Conservation (phyloP, 2,113 vertebrate species). For the Saguinus imperator region DNA sequence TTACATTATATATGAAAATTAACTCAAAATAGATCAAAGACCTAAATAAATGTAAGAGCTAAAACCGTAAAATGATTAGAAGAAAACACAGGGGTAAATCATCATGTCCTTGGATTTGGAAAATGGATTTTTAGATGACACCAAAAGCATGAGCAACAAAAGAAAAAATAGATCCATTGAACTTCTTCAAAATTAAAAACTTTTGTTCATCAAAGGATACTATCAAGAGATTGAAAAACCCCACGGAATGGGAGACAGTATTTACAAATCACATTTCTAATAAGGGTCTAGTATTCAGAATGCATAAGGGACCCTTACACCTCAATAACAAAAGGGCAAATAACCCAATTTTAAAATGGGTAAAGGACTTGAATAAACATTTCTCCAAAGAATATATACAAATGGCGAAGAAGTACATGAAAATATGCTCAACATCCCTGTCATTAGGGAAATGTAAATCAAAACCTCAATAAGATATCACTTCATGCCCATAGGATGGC, state of each 20-base stretch:
- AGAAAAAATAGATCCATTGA: neutral
- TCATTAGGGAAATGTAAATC: neutral
- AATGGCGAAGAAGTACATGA: neutral
- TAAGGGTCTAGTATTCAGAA: neutral
- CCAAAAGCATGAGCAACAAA: neutral
- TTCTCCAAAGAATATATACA: conserved; percentile 18
- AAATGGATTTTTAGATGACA: neutral
- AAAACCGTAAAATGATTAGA: neutral
- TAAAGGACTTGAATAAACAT: neutral
- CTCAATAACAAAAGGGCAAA: neutral
- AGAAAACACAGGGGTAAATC: neutral
- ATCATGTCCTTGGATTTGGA: neutral
- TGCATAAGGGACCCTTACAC: neutral
- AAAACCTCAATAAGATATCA: neutral
- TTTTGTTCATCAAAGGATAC: neutral
- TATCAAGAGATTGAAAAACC: neutral
- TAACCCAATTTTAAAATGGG: neutral
- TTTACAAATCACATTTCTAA: neutral
- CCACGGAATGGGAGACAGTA: neutral
- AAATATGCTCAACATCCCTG: neutral
- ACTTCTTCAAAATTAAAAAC: neutral
- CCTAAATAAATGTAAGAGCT: neutral
- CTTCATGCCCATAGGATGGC: neutral
- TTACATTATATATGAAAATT: neutral
- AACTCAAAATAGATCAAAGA: neutral